A percentile compares a stretch with the other conserved stretches of the same genome.
phyloP scores from a whole-genome alignment of 2,797 vertebrate species.

The Orestias chungarensis region DNA sequence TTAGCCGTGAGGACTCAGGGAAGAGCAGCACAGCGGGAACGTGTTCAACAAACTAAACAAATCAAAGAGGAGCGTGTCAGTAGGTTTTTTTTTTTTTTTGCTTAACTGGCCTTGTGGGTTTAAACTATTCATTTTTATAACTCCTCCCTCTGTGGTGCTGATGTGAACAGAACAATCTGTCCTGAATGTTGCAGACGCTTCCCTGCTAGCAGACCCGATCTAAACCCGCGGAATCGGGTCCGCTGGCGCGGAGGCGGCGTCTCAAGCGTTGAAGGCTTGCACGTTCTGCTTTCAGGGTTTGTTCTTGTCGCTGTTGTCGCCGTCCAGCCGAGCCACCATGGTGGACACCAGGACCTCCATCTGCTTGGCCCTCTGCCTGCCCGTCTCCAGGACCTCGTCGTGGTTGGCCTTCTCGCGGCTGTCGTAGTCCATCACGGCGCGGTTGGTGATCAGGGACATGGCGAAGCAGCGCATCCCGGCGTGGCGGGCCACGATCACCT shows the following conservation, averaged over 20 bases:
- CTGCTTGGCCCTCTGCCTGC: constrained; percentile 72
- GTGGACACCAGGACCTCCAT: constrained; percentile 82
- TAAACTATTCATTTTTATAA: not conserved
- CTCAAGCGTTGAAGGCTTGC: too few species aligned
- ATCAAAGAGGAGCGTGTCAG: constrained; percentile 15
- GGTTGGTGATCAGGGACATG: constrained; percentile 89
- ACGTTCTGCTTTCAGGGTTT: constrained; percentile 18
- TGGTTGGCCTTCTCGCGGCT: constrained; percentile 84
- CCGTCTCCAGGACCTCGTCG: constrained; percentile 85
- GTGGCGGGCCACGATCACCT: constrained; percentile 88
- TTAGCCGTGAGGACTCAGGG: not conserved
- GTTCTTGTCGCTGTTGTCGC: constrained; percentile 60
- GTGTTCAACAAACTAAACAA: not conserved
- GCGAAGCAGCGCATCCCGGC: constrained; percentile 86
- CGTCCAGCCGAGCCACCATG: constrained; percentile 77
- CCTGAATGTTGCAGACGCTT: not conserved
- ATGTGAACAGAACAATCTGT: constrained; percentile 9
- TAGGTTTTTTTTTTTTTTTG: not conserved
- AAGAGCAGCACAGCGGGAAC: constrained; percentile 1
- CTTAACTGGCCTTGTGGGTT: not conserved
- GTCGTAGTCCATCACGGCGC: constrained; percentile 83
- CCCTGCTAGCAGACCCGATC: not conserved
- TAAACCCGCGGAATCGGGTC: not conserved
- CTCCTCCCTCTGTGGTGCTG: not conserved
- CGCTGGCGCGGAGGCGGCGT: not conserved